Evolutionary conservation across 2,888 invertebrate genomes (phyloP).

Genomic region (Spilarctia lutea): DNA sequence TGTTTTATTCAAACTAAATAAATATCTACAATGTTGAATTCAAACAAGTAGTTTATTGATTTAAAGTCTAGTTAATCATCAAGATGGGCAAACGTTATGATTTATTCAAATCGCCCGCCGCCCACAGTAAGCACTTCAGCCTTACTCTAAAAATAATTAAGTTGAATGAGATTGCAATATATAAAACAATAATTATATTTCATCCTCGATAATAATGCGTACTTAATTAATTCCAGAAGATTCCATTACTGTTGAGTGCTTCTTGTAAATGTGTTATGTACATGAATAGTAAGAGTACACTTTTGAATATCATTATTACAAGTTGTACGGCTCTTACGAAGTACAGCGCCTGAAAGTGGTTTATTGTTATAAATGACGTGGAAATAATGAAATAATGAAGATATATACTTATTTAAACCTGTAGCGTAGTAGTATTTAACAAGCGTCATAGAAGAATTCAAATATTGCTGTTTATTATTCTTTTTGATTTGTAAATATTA

Average conservation of each 20-base stretch:
- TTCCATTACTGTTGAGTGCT: slow-evolving; percentile 56
- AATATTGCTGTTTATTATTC: background rate
- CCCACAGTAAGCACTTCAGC: slow-evolving; percentile 9
- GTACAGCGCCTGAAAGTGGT: background rate
- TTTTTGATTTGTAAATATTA: too few species aligned
- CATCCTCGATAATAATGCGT: slow-evolving; percentile 53
- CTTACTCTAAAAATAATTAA: slow-evolving; percentile 56
- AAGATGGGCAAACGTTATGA: background rate
- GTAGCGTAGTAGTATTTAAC: background rate
- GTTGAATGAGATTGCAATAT: slow-evolving; percentile 62
- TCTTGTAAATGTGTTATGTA: slow-evolving; percentile 33
- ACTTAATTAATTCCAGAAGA: slow-evolving; percentile 54
- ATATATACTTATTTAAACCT: background rate
- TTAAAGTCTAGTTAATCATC: background rate
- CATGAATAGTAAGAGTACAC: slow-evolving; percentile 16
- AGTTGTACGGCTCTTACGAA: slow-evolving; percentile 6
- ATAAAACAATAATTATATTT: slow-evolving; percentile 64
- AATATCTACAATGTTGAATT: too few species aligned
- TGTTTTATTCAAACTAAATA: too few species aligned
- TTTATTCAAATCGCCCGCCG: slow-evolving; percentile 11
- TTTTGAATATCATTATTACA: slow-evolving; percentile 18
- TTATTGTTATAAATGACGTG: slow-evolving; percentile 7
- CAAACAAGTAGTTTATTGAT: too few species aligned
- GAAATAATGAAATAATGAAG: background rate
- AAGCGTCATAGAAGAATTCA: background rate